A percentile compares a stretch with the other conserved stretches of the same genome.
Conservation (phyloP, 2,113 vertebrate genomes). For the Aphelocoma coerulescens region DNA sequence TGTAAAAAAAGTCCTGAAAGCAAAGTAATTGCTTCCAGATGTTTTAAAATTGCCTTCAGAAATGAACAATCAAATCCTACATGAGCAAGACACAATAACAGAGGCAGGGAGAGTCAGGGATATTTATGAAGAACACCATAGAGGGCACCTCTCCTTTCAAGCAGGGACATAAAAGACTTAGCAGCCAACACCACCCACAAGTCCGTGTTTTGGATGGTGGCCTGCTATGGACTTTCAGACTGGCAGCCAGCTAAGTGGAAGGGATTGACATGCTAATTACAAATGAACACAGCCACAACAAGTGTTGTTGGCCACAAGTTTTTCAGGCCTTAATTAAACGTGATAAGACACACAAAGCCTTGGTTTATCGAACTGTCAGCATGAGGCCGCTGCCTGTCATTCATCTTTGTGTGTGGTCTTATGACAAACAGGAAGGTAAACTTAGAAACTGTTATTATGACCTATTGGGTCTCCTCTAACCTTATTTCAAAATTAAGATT, state of each 20-base stretch:
- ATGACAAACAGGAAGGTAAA: neutral
- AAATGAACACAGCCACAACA: neutral
- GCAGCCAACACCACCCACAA: neutral
- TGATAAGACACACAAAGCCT: conserved; percentile 36
- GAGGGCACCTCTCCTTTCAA: neutral
- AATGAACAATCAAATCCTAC: neutral
- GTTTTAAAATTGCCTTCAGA: conserved; percentile 23
- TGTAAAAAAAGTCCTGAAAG: neutral
- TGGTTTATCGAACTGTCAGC: neutral
- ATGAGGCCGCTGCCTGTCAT: neutral
- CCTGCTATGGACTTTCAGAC: neutral
- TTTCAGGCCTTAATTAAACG: conserved; percentile 38
- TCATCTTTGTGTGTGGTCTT: neutral
- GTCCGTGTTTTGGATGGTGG: neutral
- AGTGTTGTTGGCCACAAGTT: neutral
- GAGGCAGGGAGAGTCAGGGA: neutral
- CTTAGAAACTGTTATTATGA: neutral
- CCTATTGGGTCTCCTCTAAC: neutral
- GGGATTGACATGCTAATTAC: conserved; percentile 43
- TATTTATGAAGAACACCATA: neutral
- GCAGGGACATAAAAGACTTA: neutral
- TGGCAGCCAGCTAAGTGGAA: neutral
- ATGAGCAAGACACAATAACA: neutral
- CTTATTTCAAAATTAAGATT: neutral
- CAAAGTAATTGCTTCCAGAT: conserved; percentile 23